phyloP scores from a whole-genome alignment of 92 coral and sea anemone species.

The Porites lobata region DNA sequence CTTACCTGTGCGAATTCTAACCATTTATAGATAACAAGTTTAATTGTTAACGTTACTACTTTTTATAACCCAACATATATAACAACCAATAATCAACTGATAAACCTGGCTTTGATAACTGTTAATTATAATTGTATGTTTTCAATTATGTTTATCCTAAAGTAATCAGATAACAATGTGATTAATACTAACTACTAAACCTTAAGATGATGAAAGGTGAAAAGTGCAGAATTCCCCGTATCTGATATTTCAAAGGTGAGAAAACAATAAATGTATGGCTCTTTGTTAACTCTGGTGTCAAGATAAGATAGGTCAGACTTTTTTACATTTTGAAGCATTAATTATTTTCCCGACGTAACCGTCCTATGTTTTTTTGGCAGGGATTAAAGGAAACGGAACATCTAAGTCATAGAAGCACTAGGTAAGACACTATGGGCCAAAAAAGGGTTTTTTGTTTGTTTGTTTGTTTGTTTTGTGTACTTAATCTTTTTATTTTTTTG shows the following conservation, averaged over 20 bases:
- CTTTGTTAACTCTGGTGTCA: not conserved
- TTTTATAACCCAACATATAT: too few relatives aligned
- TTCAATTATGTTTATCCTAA: not conserved
- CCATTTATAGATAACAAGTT: too few relatives aligned
- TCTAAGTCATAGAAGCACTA: not conserved
- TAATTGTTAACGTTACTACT: too few relatives aligned
- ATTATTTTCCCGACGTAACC: too few relatives aligned
- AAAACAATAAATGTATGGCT: not conserved
- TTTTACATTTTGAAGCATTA: not conserved
- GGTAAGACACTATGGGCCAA: not conserved
- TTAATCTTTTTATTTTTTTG: too few relatives aligned
- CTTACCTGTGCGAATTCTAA: too few relatives aligned
- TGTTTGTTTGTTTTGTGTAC: too few relatives aligned
- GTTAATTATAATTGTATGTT: not conserved
- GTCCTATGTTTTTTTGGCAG: not conserved
- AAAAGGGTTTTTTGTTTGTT: not conserved
- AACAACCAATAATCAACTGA: too few relatives aligned
- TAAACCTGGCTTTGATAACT: too few relatives aligned
- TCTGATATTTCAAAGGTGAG: slow-evolving; percentile 17
- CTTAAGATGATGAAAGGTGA: not conserved
- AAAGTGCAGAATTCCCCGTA: not conserved
- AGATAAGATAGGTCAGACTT: not conserved
- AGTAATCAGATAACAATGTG: not conserved
- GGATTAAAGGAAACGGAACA: not conserved
- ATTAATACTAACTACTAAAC: not conserved